Conservation (phyloP, 1,140 invertebrate species). For the Andricus grossulariae region DNA sequence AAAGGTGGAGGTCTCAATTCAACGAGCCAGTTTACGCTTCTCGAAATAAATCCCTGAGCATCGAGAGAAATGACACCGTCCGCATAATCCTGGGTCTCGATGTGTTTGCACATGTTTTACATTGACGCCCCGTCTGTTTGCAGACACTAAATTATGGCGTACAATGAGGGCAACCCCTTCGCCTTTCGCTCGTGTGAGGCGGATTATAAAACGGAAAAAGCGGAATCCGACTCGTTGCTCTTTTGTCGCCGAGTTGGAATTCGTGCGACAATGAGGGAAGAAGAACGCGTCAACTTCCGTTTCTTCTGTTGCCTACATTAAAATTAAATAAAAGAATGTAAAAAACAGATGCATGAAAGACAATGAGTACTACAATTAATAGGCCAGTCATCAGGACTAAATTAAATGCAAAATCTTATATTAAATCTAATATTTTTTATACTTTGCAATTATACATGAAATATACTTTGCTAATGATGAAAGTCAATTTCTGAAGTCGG, state of each 20-base stretch:
- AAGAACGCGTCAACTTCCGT: conserved; percentile 32
- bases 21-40: conserved; percentile 62
- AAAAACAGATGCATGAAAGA: too few relatives aligned
- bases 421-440: too few relatives aligned
- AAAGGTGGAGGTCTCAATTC: conserved; percentile 59
- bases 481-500: too few relatives aligned
- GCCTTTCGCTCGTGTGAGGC: conserved; percentile 51
- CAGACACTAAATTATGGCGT: conserved; percentile 75
- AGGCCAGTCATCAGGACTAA: too few relatives aligned
- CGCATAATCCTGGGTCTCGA: conserved; percentile 59
- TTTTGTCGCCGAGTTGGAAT: conserved; percentile 41
- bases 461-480: too few relatives aligned
- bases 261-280: not conserved
- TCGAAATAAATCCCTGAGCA: conserved; percentile 62
- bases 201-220: conserved; percentile 68
- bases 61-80: conserved; percentile 58
- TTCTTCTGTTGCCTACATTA: not conserved
- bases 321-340: too few relatives aligned
- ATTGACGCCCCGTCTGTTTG: conserved; percentile 74
- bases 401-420: too few relatives aligned
- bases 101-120: conserved; percentile 75
- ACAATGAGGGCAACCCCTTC: conserved; percentile 70
- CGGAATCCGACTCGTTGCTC: conserved; percentile 52
- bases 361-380: too few relatives aligned
- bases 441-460: too few relatives aligned